phyloP scores from a whole-genome alignment of 2,888 invertebrate species.

The Drosophila hamatofila region DNA sequence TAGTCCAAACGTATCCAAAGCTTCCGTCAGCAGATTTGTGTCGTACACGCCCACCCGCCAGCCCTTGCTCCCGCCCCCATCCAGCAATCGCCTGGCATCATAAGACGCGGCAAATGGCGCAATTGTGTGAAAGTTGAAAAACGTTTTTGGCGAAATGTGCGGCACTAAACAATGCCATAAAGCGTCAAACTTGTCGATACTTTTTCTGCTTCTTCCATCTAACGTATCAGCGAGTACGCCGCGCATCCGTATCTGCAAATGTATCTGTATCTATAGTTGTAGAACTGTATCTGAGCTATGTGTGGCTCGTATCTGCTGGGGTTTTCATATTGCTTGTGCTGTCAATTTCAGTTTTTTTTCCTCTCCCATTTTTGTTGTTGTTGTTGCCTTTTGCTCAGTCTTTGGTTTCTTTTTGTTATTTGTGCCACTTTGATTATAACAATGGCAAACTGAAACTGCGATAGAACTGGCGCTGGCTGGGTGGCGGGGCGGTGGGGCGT shows the following conservation, averaged over 20 bases:
- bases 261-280: conserved; percentile 33
- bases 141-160: conserved; percentile 81
- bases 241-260: conserved; percentile 31
- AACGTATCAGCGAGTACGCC: conserved; percentile 32
- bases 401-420: conserved; percentile 66
- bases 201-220: conserved; percentile 39
- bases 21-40: conserved; percentile 79
- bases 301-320: conserved; percentile 30
- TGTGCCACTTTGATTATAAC: conserved; percentile 79
- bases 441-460: conserved; percentile 57
- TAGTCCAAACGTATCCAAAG: conserved; percentile 63
- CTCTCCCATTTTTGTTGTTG: conserved; percentile 28
- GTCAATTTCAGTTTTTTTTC: conserved; percentile 45
- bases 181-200: conserved; percentile 82
- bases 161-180: conserved; percentile 81
- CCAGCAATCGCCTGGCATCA: conserved; percentile 26
- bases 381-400: conserved; percentile 36
- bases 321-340: conserved; percentile 50
- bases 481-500: background rate
- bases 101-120: conserved; percentile 79
- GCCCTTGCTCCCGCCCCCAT: background rate
- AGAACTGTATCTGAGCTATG: conserved; percentile 41
- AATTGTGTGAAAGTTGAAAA: conserved; percentile 82
- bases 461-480: conserved; percentile 27
- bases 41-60: conserved; percentile 39